Evolutionary conservation across 1,140 invertebrate genomes (phyloP).

Genomic region (Melanaphis sacchari): DNA sequence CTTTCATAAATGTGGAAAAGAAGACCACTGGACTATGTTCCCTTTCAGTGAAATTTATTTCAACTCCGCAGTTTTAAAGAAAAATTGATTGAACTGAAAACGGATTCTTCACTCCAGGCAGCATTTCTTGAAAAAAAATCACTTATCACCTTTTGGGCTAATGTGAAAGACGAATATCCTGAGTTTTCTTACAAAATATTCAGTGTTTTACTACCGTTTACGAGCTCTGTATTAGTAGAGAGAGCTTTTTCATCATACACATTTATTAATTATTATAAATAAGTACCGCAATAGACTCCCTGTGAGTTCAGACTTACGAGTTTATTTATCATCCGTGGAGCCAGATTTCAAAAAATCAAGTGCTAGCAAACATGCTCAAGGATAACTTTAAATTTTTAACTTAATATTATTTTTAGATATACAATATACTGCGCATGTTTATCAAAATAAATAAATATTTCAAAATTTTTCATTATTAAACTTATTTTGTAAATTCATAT

Average conservation of each 20-base stretch:
- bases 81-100: not conserved
- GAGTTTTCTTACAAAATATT: not conserved
- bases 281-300: not conserved
- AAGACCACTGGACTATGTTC: not conserved
- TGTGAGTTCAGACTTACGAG: not conserved
- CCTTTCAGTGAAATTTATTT: constrained; percentile 2
- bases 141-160: not conserved
- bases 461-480: too few species aligned
- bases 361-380: not conserved
- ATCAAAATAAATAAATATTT: too few species aligned
- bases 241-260: not conserved
- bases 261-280: not conserved
- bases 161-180: not conserved
- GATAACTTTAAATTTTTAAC: not conserved
- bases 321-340: not conserved
- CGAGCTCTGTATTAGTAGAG: not conserved
- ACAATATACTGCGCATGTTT: not conserved
- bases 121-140: too few species aligned
- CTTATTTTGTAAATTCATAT: too few species aligned
- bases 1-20: not conserved
- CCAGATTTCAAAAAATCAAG: constrained; percentile 1
- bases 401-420: not conserved
- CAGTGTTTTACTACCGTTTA: not conserved
- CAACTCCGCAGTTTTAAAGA: not conserved
- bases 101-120: not conserved